Conservation (phyloP, 1,140 invertebrate species). For the Heliconius nattereri region DNA sequence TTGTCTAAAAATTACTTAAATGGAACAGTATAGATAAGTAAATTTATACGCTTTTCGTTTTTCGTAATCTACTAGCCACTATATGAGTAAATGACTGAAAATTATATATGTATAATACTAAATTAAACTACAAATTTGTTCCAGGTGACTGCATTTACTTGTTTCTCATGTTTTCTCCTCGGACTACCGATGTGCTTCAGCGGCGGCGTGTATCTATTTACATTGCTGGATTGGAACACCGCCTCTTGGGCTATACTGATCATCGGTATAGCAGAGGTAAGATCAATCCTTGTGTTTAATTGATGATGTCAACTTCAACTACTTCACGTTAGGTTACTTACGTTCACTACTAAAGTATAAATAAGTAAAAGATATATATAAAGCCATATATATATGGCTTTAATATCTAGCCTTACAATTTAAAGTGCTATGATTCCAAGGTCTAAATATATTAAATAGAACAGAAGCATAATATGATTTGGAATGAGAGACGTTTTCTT, state of each 20-base stretch:
- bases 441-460: slow-evolving; percentile 7
- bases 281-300: too few relatives aligned
- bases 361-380: not conserved
- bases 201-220: slow-evolving; percentile 88
- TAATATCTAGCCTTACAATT: not conserved
- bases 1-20: not conserved
- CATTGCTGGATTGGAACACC: slow-evolving; percentile 90
- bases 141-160: slow-evolving; percentile 83
- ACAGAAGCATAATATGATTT: slow-evolving; percentile 6
- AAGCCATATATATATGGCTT: not conserved
- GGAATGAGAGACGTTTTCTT: slow-evolving; percentile 3
- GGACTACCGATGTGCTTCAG: slow-evolving; percentile 86
- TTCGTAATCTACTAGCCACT: too few relatives aligned
- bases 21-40: too few relatives aligned
- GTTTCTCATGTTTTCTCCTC: slow-evolving; percentile 83
- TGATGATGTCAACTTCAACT: too few relatives aligned
- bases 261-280: slow-evolving; percentile 87
- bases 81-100: too few relatives aligned
- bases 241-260: slow-evolving; percentile 91
- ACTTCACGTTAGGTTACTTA: too few relatives aligned
- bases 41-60: too few relatives aligned
- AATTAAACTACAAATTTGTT: slow-evolving; percentile 29
- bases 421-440: not conserved
- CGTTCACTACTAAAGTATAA: too few relatives aligned
- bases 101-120: not conserved